Percentiles rank a stretch among this genome's conserved stretches.
Evolutionary conservation across 2,797 vertebrate genomes (phyloP).

Genomic region (Numenius phaeopus): DNA sequence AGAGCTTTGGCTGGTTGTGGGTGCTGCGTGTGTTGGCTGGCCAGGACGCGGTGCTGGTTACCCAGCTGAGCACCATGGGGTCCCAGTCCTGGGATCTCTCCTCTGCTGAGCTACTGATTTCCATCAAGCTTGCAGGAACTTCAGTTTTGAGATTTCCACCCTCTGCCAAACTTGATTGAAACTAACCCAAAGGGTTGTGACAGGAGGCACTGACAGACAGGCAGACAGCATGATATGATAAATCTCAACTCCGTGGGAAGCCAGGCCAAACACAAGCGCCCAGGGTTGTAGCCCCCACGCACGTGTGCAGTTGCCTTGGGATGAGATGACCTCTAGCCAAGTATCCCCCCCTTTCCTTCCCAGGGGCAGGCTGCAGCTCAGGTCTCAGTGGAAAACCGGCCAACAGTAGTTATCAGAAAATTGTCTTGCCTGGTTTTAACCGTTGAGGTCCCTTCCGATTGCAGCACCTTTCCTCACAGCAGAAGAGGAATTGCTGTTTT

Average conservation of each 20-base stretch:
- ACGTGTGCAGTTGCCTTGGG: rapidly evolving
- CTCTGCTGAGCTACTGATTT: neutral
- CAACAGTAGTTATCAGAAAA: neutral
- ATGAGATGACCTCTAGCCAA: neutral
- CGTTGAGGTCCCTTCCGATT: neutral
- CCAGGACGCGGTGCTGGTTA: rapidly evolving
- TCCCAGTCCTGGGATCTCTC: neutral
- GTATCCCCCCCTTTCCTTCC: neutral
- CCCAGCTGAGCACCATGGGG: neutral
- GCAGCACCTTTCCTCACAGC: neutral
- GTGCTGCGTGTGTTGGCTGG: neutral
- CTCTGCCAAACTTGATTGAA: neutral
- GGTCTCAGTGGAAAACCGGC: neutral
- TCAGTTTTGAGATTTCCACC: neutral
- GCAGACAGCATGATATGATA: neutral
- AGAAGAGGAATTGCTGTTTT: neutral
- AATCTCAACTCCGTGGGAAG: neutral
- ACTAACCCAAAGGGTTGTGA: neutral
- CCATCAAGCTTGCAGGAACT: neutral
- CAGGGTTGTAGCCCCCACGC: neutral
- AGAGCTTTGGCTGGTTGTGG: neutral
- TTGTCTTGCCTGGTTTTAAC: neutral
- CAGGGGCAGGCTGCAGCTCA: neutral
- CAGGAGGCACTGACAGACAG: neutral
- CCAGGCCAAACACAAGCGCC: neutral